Percentiles rank a stretch among this genome's conserved stretches.
Evolutionary conservation across 2,797 vertebrate species (phyloP).

Genomic region (Argya squamiceps): DNA sequence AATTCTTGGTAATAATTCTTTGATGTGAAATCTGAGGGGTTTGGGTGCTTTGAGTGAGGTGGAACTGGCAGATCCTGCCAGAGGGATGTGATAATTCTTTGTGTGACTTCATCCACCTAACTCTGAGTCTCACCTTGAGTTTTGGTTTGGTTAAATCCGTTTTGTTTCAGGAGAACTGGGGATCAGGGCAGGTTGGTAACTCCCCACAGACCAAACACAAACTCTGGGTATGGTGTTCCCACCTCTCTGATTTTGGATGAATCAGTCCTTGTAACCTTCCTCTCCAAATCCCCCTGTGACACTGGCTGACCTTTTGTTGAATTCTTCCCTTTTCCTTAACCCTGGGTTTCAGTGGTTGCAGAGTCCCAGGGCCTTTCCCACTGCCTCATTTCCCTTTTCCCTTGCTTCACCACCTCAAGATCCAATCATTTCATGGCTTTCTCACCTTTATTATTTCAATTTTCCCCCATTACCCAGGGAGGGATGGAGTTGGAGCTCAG

Average conservation of each 20-base stretch:
- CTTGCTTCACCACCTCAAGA: not conserved
- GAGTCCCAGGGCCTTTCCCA: not conserved
- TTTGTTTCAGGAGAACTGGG: not conserved
- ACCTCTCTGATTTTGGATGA: not conserved
- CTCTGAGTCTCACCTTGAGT: not conserved
- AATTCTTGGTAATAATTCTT: too few species aligned
- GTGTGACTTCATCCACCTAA: not conserved
- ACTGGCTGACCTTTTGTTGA: not conserved
- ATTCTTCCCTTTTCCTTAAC: not conserved
- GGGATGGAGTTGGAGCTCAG: not conserved
- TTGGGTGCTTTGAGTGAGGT: too few species aligned
- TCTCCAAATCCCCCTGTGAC: not conserved
- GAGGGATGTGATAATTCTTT: not conserved
- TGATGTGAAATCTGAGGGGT: too few species aligned
- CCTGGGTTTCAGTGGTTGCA: not conserved
- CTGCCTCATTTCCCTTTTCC: not conserved
- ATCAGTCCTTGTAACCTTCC: not conserved
- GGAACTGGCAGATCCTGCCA: too few species aligned
- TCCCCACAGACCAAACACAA: not conserved
- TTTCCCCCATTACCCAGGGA: not conserved
- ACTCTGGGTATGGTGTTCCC: not conserved
- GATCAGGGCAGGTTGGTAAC: not conserved
- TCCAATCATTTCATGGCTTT: not conserved
- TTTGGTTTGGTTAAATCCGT: not conserved
- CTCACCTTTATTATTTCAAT: not conserved